Evolutionary conservation across 2,888 invertebrate species (phyloP).

Genomic region (Drepanosiphum platanoidis): DNA sequence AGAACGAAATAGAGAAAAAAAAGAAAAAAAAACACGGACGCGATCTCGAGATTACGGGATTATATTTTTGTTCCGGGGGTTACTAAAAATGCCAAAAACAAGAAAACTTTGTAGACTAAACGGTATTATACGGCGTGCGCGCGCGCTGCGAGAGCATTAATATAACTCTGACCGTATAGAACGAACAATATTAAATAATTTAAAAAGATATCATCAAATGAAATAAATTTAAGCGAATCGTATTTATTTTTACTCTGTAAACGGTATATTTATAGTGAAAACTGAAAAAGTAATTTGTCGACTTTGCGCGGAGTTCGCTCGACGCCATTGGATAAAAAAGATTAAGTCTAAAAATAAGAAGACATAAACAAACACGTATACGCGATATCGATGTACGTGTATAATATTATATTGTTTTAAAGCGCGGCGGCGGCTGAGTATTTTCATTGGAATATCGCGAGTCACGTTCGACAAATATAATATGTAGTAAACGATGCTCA

Average conservation of each 20-base stretch:
- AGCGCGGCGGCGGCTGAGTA: too few relatives aligned
- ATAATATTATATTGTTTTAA: not conserved
- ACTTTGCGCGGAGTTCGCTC: not conserved
- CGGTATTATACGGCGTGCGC: not conserved
- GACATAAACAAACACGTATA: not conserved
- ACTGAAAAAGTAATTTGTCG: slow-evolving; percentile 31
- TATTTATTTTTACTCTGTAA: slow-evolving; percentile 11
- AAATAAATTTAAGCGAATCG: slow-evolving; percentile 35
- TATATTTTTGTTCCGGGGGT: not conserved
- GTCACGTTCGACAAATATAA: not conserved
- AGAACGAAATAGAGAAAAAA: not conserved
- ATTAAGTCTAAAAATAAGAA: slow-evolving; percentile 18
- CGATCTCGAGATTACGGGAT: slow-evolving; percentile 12
- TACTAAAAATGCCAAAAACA: slow-evolving; percentile 2
- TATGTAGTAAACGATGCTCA: not conserved
- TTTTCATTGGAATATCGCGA: too few relatives aligned
- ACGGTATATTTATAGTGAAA: slow-evolving; percentile 30
- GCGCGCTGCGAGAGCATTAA: not conserved
- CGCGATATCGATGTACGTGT: not conserved
- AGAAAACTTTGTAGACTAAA: slow-evolving; percentile 41
- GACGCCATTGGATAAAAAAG: slow-evolving; percentile 15
- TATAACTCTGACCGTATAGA: not conserved
- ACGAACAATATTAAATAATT: slow-evolving; percentile 29
- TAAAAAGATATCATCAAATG: slow-evolving; percentile 34
- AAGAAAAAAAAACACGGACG: not conserved